Base-by-base conservation (phyloP, 92 coral and sea anemone species). In the Ricordea florida region DNA sequence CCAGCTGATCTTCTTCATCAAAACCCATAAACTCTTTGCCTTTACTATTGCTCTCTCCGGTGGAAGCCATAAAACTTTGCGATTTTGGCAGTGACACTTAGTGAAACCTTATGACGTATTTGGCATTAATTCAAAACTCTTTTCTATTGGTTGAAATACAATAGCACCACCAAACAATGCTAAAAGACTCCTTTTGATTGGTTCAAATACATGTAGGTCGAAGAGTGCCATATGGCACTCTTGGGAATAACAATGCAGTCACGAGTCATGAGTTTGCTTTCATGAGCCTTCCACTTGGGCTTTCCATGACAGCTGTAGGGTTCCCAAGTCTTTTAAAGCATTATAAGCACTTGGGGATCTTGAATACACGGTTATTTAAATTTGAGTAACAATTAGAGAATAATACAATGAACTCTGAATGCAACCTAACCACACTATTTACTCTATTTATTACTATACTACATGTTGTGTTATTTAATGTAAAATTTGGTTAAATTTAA, bases 151-250 rank as follows among this genome's bases (percentile, higher is more conserved):
- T 38, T 75, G 48, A 74, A 58, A 58, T 15, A 61, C 72, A 44
- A 48, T 47, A 32, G 59, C 23, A 17, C 44, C 13, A 9, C 45
- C 16, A 37, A 10, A 37, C 46, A 43, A 59, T 6, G 34, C 18
- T 46, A 60, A n/a, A 59, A 46, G 59, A 16, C n/a, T 0, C 8
- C 45, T 74, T 74, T 60, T 74, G 48, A 74, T 59, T 61, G 71
- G 81, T 27, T 28, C 45, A 13, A 74, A 44, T 42, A 11, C 10
- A 14, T 2, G 6, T 5, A 36, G 66, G 68, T 57, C 42, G 57
- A 31, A 24, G 27, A 38, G 79, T 53, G 79, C 79, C 79, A 72
- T 58, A 74, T 59, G 71, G 80, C 80, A 56, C 80, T 56, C 38
- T 73, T 49, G 70, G 49, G 46, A 58, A 58, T 28, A 25, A 22